Conservation (phyloP, 2,888 invertebrate genomes). For the Chromoteleia sp. region DNA sequence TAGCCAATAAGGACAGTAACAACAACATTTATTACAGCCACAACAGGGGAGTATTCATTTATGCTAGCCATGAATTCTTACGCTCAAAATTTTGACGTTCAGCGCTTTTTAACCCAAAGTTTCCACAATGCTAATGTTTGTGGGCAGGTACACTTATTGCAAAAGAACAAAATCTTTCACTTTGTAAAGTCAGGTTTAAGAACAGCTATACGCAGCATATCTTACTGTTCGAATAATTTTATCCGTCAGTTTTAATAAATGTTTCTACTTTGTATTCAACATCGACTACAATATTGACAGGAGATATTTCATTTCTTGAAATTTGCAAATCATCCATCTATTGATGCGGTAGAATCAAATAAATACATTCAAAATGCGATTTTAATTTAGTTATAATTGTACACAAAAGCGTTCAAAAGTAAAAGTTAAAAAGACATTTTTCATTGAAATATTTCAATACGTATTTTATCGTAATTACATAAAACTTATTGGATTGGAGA, state of each 20-base stretch:
- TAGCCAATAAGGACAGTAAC: too few relatives aligned
- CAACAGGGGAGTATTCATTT: constrained; percentile 43
- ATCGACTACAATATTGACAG: constrained; percentile 45
- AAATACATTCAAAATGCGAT: not conserved
- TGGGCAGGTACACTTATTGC: constrained; percentile 40
- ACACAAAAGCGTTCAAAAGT: too few relatives aligned
- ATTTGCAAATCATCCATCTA: constrained; percentile 40
- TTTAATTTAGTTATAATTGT: not conserved
- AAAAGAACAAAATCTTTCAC: constrained; percentile 22
- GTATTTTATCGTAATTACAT: not conserved
- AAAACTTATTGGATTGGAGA: not conserved
- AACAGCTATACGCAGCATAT: constrained; percentile 17
- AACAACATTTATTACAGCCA: too few relatives aligned
- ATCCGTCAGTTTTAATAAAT: constrained; percentile 47
- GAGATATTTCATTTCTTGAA: constrained; percentile 22
- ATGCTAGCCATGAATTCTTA: constrained; percentile 5
- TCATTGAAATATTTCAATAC: too few relatives aligned
- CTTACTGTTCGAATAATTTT: constrained; percentile 24
- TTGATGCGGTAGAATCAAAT: not conserved
- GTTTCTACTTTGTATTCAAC: constrained; percentile 36
- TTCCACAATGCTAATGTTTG: constrained; percentile 52
- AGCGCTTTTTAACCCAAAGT: constrained; percentile 16
- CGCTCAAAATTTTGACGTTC: constrained; percentile 10
- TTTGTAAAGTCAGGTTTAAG: constrained; percentile 10
- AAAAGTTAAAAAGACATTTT: too few relatives aligned